Evolutionary conservation across 2,888 invertebrate species (phyloP), one percentile per base, ranked within the genome.

Genomic region (Lordiphosa fenestrarum): DNA sequence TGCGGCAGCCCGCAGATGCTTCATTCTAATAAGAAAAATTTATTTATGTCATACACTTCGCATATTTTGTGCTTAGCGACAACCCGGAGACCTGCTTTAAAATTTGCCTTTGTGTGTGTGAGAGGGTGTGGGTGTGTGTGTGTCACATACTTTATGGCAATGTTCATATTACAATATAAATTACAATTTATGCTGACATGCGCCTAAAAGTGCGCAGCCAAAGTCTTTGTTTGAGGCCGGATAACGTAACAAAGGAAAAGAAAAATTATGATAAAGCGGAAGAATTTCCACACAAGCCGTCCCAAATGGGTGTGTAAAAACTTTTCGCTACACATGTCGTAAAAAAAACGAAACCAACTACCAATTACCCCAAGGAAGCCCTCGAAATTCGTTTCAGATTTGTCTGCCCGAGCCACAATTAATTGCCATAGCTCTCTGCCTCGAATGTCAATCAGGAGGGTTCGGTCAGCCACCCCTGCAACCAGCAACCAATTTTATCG

Each of bases 121-220:
- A 9, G 36, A 42, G 9, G 13, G 35, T 49, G 46, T 53, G 50
- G 33, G 56, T 48, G 58, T 60, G 73, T 35, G 65, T 71, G 72
- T 78, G 59, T 50, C 57, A 50, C 55, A 66, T 74, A 69, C 76
- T 78, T 78, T 85, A 85, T 69, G 85, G 64, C 64, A 62, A 59
- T 64, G 82, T 77, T 84, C 84, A 77, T 85, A 84, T 80, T 84
- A 83, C 84, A 63, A 60, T 72, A 80, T 80, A 80, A 80, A 80
- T 80, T 83, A 80, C 85, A 80, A 85, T 80, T 80, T 84, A 61
- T 76, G 71, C 66, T 72, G 83, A 72, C 78, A 66, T 85, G 80
- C 66, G 84, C 85, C 85, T 63, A 69, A 84, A 74, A 77, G 78
- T 77, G 56, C 81, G 74, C 64, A 64, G 52, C 57, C 54, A 51